These are phyloP conservation scores for Nannospalax galili DNA, from an alignment of 2,113 vertebrate species.

Conservation along the genomic window DNA sequence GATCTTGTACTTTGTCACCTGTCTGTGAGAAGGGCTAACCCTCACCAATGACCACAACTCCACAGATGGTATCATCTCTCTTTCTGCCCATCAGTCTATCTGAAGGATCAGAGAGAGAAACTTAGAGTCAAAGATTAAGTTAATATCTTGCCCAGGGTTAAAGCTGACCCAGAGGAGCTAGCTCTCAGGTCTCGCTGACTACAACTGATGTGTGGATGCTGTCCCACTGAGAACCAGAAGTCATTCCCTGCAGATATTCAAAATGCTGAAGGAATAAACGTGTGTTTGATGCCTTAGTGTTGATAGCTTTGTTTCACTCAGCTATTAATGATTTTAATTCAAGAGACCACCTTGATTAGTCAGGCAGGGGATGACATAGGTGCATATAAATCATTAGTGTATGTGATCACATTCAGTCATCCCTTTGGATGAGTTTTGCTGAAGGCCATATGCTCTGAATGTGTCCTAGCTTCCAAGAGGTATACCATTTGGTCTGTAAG, in stretches of 20 bases:
- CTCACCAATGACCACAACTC: not conserved
- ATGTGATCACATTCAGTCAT: not conserved
- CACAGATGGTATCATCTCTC: not conserved
- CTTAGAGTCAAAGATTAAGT: not conserved
- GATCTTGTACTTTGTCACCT: not conserved
- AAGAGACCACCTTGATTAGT: not conserved
- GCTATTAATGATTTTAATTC: not conserved
- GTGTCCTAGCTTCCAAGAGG: not conserved
- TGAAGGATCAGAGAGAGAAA: not conserved
- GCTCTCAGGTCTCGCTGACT: not conserved
- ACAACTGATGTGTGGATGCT: not conserved
- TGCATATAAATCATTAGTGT: not conserved
- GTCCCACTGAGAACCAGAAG: not conserved
- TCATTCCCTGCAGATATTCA: not conserved
- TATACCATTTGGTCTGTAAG: not conserved
- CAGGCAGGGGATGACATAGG: not conserved
- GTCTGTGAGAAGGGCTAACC: not conserved
- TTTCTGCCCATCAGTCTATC: not conserved
- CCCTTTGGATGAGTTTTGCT: not conserved
- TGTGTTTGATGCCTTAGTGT: not conserved
- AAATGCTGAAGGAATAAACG: not conserved
- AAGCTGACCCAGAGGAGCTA: not conserved
- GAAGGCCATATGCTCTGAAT: not conserved
- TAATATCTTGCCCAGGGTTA: not conserved
- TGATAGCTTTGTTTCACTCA: not conserved